Percentiles rank a stretch among this genome's conserved stretches.
These are phyloP conservation scores for Acleris sparsana DNA, from an alignment of 2,888 invertebrate species.

Conservation along the genomic window DNA sequence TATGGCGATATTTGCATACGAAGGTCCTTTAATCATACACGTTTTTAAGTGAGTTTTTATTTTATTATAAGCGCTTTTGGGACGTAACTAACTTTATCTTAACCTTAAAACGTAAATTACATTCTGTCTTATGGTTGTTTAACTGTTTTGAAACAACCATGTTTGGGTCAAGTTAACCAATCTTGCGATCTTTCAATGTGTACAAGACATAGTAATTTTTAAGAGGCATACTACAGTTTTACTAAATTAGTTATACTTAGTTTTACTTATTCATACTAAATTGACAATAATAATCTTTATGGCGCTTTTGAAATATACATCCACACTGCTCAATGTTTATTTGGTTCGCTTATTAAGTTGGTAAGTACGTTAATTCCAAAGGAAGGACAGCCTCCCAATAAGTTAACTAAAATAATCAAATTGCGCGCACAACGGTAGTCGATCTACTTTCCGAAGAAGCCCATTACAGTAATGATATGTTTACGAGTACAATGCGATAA, in stretches of 20 bases:
- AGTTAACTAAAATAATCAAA: neutral
- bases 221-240: too few relatives aligned
- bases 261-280: too few relatives aligned
- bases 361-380: neutral
- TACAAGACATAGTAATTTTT: too few relatives aligned
- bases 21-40: conserved; percentile 57
- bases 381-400: neutral
- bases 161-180: neutral
- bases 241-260: too few relatives aligned
- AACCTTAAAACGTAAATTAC: conserved; percentile 10
- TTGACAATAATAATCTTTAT: too few relatives aligned
- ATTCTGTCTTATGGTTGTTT: conserved; percentile 17
- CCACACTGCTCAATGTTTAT: too few relatives aligned
- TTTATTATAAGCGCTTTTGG: conserved; percentile 40
- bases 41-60: conserved; percentile 55
- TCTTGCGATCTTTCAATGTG: too few relatives aligned
- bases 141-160: neutral
- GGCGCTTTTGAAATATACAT: too few relatives aligned
- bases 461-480: conserved; percentile 21
- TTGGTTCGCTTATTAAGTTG: too few relatives aligned
- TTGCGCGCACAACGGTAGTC: conserved; percentile 3
- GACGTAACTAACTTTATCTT: conserved; percentile 23
- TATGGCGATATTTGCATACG: conserved; percentile 63
- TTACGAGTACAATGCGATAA: conserved; percentile 24
- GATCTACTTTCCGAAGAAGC: conserved; percentile 9